phyloP scores from a whole-genome alignment of 2,888 invertebrate species.

The Eilema caniola region DNA sequence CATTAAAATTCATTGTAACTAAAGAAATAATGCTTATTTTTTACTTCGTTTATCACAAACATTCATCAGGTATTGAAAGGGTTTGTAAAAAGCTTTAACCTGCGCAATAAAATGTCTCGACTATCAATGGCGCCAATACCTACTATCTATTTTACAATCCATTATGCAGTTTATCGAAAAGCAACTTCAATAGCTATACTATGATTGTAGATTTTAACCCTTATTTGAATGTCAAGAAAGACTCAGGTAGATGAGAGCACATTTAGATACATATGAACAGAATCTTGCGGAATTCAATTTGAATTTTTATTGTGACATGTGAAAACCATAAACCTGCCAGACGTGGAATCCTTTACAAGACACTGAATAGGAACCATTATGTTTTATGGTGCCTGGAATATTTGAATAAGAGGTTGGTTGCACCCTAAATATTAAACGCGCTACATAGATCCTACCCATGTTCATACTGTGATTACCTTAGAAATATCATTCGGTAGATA shows the following conservation, averaged over 20 bases:
- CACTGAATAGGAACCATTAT: conserved; percentile 41
- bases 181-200: conserved; percentile 18
- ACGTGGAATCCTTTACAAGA: conserved; percentile 52
- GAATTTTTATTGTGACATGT: conserved; percentile 61
- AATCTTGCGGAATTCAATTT: conserved; percentile 52
- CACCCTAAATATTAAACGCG: background rate
- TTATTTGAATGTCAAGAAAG: conserved; percentile 19
- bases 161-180: conserved; percentile 36
- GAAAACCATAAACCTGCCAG: conserved; percentile 57
- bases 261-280: conserved; percentile 43
- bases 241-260: conserved; percentile 21
- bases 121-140: conserved; percentile 43
- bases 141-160: conserved; percentile 32
- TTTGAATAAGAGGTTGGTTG: conserved; percentile 12
- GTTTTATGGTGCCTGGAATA: conserved; percentile 24
- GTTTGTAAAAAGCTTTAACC: conserved; percentile 30
- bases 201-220: conserved; percentile 17
- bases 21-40: background rate
- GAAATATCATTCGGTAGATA: background rate
- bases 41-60: conserved; percentile 28
- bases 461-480: background rate
- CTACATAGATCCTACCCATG: background rate
- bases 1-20: background rate
- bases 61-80: conserved; percentile 33
- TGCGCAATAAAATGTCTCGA: conserved; percentile 39